Percentiles rank a stretch among this genome's conserved stretches.
Conservation (phyloP, 2,113 vertebrate species). For the Microcebus tavaratra region DNA sequence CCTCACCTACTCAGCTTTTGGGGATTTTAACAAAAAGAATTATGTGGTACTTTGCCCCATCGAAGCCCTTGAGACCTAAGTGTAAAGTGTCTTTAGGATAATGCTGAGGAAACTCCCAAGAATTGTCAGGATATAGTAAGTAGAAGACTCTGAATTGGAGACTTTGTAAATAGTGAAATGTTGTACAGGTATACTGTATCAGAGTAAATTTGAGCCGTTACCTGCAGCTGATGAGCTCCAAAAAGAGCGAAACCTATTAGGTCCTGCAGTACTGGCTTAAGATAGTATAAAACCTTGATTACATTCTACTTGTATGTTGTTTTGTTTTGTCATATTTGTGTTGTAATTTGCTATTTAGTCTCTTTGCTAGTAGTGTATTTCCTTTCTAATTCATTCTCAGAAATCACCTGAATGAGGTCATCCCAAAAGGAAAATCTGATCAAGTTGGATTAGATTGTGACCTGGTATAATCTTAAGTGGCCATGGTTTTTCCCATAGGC, state of each 20-base stretch:
- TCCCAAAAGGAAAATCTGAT: background rate
- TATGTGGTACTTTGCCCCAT: background rate
- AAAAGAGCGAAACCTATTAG: constrained; percentile 88
- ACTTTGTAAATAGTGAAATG: background rate
- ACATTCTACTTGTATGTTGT: background rate
- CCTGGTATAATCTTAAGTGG: background rate
- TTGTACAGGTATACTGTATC: background rate
- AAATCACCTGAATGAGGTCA: background rate
- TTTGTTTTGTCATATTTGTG: constrained; percentile 26
- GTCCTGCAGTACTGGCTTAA: constrained; percentile 87
- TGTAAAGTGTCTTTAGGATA: constrained; percentile 12
- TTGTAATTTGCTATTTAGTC: background rate
- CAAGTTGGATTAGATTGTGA: background rate
- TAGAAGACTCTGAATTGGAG: background rate
- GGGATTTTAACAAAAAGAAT: background rate
- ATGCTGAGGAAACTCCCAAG: background rate
- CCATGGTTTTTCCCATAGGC: background rate
- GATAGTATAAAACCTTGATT: background rate
- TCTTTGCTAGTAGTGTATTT: constrained; percentile 24
- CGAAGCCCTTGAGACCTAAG: constrained; percentile 11
- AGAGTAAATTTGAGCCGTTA: constrained; percentile 78
- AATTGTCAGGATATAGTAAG: background rate
- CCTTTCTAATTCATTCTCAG: constrained; percentile 13
- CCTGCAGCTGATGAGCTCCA: constrained; percentile 90
- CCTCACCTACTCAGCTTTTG: background rate